phyloP scores from a whole-genome alignment of 2,797 vertebrate genomes.

The Sebastes steindachneri region DNA sequence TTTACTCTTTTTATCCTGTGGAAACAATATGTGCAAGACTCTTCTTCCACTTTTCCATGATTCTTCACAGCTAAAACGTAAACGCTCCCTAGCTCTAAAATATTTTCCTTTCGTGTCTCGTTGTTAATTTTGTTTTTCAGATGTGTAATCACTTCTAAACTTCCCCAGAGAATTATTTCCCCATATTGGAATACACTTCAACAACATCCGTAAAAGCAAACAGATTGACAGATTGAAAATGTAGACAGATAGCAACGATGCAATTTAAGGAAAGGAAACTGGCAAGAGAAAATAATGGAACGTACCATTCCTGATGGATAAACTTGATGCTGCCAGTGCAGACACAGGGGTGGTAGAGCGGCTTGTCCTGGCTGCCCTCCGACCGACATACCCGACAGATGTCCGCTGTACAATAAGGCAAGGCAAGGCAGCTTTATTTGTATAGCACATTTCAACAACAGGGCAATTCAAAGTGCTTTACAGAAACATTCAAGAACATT shows the following conservation, averaged over 20 bases:
- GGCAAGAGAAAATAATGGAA: neutral
- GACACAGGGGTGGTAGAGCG: slow-evolving; percentile 96
- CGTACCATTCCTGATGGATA: slow-evolving; percentile 98
- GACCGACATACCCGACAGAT: slow-evolving; percentile 98
- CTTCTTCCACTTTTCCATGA: neutral
- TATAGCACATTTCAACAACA: no score
- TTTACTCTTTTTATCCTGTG: neutral
- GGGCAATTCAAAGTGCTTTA: no score
- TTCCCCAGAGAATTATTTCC: neutral
- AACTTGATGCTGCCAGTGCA: slow-evolving; percentile 99
- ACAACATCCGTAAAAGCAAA: neutral
- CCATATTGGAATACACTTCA: neutral
- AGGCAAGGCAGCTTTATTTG: no score
- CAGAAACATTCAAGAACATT: no score
- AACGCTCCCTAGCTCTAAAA: no score
- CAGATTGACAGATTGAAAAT: no score
- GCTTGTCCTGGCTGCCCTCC: slow-evolving; percentile 95
- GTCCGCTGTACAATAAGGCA: slow-evolving; percentile 80
- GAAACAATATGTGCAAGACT: neutral
- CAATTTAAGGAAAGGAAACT: neutral
- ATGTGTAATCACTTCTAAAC: neutral
- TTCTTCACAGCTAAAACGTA: neutral
- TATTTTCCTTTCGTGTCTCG: neutral
- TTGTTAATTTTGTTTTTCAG: neutral
- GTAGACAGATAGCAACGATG: neutral